Evolutionary conservation across 2,113 vertebrate species (phyloP), one percentile per base, ranked within the genome.

Genomic region (Cryptoleucopteryx plumbea): DNA sequence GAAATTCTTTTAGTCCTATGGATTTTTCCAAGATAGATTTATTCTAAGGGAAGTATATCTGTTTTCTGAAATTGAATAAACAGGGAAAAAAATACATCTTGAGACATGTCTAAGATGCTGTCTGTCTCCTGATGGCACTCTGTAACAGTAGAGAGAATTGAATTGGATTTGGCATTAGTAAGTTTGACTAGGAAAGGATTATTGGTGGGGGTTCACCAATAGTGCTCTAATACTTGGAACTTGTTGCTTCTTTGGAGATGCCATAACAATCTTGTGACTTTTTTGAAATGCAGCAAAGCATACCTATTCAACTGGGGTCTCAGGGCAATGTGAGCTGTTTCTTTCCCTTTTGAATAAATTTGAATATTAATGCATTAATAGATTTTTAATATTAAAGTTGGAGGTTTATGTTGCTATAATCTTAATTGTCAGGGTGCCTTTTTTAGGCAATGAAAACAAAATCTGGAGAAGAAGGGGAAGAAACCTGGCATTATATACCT

Each of bases 51-150:
- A 80, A 86, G 62, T n/a, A 5, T 23, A 82, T 77, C 58, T 67
- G 31, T 65, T 70, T 90, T 92, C 56, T 92, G 72, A 88, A 93
- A 72, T 63, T 14, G 70, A 92, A 84, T 92, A 71, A 90, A 84
- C 59, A 81, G 55, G 63, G 73, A 88, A 77, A 87, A 87, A 94
- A 73, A 29, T 4, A 3, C 10, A 26, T 59, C 67, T 53, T 55
- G 59, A 83, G 92, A 58, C 23, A 7, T 8, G 19, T 50, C 53
- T 90, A 25, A 88, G 82, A 52, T 48, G n/a, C 61, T 62, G 0
- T 72, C 40, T 85, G 34, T 73, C 67, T 94, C 47, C 67, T 83
- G 55, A 17, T 78, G 67, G 11, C 68, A 63, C 73, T 83, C 55
- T 81, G 63, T 75, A 86, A 17, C 27, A 62, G n/a, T 3, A 50